These are phyloP conservation scores for Pygoscelis antarcticus DNA, from an alignment of 2,113 vertebrate species.

Conservation along the genomic window DNA sequence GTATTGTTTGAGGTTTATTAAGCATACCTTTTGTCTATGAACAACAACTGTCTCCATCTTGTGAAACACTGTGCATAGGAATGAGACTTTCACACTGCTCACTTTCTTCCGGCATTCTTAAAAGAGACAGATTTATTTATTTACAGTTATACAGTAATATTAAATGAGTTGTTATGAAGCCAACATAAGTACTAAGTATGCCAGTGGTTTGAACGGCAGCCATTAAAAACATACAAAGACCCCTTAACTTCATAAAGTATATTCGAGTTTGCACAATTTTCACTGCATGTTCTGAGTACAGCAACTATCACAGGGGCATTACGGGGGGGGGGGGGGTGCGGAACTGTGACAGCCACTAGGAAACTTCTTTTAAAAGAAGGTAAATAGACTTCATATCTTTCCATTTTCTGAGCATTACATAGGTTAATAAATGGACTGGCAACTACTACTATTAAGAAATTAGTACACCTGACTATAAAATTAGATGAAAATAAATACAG, in stretches of 20 bases:
- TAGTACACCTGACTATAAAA: background rate
- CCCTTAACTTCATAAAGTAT: background rate
- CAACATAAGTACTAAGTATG: background rate
- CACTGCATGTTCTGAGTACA: background rate
- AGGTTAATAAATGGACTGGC: background rate
- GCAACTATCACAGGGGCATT: background rate
- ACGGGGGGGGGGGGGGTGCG: background rate
- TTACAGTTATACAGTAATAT: background rate
- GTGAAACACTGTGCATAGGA: constrained; percentile 84
- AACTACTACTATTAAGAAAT: background rate
- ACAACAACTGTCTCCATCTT: constrained; percentile 76
- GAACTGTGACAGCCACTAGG: background rate
- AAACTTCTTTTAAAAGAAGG: background rate
- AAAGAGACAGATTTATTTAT: background rate
- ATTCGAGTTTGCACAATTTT: background rate
- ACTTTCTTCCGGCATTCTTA: constrained; percentile 86
- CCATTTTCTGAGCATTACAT: background rate
- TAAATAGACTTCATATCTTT: background rate
- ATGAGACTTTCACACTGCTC: constrained; percentile 96
- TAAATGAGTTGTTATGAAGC: background rate
- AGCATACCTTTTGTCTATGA: constrained; percentile 71
- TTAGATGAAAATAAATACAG: background rate
- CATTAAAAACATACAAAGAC: background rate
- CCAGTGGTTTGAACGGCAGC: background rate
- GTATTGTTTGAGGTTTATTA: background rate